Evolutionary conservation across 1,140 invertebrate species (phyloP).

Genomic region (Pogonomyrmex barbatus): DNA sequence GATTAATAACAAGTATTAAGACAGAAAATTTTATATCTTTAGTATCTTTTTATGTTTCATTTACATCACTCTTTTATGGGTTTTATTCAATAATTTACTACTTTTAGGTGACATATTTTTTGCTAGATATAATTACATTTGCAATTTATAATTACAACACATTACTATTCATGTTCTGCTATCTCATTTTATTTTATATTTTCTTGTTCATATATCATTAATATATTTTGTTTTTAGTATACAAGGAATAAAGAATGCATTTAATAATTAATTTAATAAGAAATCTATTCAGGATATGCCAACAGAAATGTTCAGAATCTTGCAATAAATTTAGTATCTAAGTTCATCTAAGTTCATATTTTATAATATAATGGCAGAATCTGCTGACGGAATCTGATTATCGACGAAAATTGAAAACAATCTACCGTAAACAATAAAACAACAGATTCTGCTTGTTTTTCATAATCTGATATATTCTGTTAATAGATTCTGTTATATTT

Average conservation of each 20-base stretch:
- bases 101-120: background rate
- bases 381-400: no score
- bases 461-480: no score
- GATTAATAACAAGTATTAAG: conserved; percentile 8
- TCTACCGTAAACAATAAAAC: no score
- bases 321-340: no score
- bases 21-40: background rate
- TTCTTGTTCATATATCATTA: background rate
- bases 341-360: no score
- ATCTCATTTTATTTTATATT: background rate
- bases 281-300: no score
- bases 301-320: no score
- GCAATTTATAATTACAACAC: conserved; percentile 29
- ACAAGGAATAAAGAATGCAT: conserved; percentile 24
- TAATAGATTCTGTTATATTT: no score
- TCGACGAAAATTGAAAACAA: no score
- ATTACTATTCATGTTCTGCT: background rate
- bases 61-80: background rate
- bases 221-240: conserved; percentile 7
- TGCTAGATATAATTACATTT: conserved; percentile 25
- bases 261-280: background rate
- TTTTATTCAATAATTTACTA: conserved; percentile 17
- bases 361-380: no score
- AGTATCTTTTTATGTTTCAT: conserved; percentile 20
- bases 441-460: no score